Conservation (phyloP, 1,140 invertebrate genomes). For the Hestina assimilis region DNA sequence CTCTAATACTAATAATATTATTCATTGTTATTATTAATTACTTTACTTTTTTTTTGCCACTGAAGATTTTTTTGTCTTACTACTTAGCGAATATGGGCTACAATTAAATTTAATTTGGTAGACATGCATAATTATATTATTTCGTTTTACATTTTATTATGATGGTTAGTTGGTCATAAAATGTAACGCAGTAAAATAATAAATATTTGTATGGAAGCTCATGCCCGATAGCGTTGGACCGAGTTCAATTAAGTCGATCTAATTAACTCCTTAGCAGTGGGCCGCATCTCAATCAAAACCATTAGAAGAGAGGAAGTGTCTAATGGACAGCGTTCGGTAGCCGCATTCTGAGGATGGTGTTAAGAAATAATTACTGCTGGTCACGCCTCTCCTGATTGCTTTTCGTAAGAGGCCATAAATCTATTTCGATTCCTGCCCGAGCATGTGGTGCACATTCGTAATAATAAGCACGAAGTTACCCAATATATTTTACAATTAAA, state of each 20-base stretch:
- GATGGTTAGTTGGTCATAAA: slow-evolving; percentile 6
- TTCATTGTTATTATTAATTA: too few relatives aligned
- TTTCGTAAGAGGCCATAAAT: slow-evolving; percentile 72
- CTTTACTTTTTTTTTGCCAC: too few relatives aligned
- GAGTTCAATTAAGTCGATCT: slow-evolving; percentile 36
- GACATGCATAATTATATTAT: too few relatives aligned
- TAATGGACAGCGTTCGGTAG: slow-evolving; percentile 67
- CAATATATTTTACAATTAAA: slow-evolving; percentile 44
- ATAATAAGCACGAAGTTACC: slow-evolving; percentile 41
- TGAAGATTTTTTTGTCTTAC: too few relatives aligned
- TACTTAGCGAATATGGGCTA: too few relatives aligned
- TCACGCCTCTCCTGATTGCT: slow-evolving; percentile 72
- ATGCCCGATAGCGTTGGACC: background rate
- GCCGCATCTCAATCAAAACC: slow-evolving; percentile 57
- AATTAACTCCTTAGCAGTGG: slow-evolving; percentile 47
- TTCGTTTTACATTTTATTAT: background rate
- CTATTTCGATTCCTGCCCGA: slow-evolving; percentile 42
- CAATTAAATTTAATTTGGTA: too few relatives aligned
- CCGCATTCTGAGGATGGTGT: slow-evolving; percentile 59
- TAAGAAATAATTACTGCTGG: slow-evolving; percentile 73
- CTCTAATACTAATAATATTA: too few relatives aligned
- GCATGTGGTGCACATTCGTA: slow-evolving; percentile 37
- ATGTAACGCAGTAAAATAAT: slow-evolving; percentile 8
- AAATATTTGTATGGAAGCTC: slow-evolving; percentile 19
- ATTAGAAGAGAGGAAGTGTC: slow-evolving; percentile 62